Evolutionary conservation across 2,888 invertebrate genomes (phyloP).

Genomic region (Torymus aiolomorphi): DNA sequence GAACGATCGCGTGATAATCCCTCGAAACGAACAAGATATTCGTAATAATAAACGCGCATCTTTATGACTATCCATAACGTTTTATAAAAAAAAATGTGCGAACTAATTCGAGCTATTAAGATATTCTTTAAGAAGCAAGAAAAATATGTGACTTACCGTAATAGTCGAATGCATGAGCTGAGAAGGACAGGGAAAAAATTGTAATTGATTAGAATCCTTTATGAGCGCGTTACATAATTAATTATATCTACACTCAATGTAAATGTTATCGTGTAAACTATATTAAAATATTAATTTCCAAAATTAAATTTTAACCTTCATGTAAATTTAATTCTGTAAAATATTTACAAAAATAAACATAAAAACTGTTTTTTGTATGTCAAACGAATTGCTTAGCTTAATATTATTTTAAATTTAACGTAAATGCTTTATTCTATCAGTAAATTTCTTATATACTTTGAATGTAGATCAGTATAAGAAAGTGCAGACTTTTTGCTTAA

Average conservation of each 20-base stretch:
- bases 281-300: neutral
- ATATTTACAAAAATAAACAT: neutral
- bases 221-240: conserved; percentile 49
- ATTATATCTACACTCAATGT: conserved; percentile 54
- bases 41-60: neutral
- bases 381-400: neutral
- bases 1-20: neutral
- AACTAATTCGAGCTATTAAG: conserved; percentile 41
- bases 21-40: neutral
- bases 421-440: neutral
- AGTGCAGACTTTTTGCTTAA: conserved; percentile 55
- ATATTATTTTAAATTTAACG: neutral
- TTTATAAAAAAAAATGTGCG: conserved; percentile 24
- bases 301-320: conserved; percentile 4
- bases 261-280: conserved; percentile 16
- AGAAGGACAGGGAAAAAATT: conserved; percentile 75
- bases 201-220: conserved; percentile 71
- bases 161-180: conserved; percentile 98
- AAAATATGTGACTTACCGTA: conserved; percentile 96
- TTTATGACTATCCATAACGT: neutral
- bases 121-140: conserved; percentile 72
- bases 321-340: conserved; percentile 3
- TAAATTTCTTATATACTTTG: conserved; percentile 38
- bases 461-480: conserved; percentile 53
- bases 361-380: too few species aligned